Conservation (phyloP, 2,113 vertebrate species). For the Dasyornis broadbenti region DNA sequence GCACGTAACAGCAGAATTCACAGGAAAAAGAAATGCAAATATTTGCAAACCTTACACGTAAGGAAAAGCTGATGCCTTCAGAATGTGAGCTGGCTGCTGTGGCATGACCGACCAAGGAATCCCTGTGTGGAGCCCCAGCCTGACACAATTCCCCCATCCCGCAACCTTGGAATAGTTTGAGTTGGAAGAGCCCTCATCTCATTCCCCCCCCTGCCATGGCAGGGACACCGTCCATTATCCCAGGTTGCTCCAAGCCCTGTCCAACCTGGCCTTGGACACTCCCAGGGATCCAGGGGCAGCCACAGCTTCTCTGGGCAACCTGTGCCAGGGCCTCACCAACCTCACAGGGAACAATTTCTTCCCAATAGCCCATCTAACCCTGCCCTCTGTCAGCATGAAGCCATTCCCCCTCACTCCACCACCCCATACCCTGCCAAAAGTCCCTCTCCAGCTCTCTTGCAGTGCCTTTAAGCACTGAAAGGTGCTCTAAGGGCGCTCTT, state of each 20-base stretch:
- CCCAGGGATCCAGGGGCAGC: not conserved
- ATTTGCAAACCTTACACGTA: not conserved
- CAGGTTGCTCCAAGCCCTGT: not conserved
- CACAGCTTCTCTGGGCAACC: not conserved
- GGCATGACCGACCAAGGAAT: not conserved
- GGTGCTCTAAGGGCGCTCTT: fast-evolving
- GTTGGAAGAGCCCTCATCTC: not conserved
- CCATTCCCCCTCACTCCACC: not conserved
- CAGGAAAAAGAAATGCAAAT: not conserved
- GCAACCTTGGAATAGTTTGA: not conserved
- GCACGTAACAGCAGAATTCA: not conserved
- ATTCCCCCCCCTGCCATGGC: not conserved
- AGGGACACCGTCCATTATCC: not conserved
- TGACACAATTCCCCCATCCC: not conserved
- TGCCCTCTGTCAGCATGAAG: not conserved
- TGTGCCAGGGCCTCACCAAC: not conserved
- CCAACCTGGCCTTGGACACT: not conserved
- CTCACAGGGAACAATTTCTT: not conserved
- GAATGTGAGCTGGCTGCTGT: fast-evolving
- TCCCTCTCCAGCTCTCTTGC: not conserved
- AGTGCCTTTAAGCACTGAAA: not conserved
- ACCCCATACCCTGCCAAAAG: not conserved
- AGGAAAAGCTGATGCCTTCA: not conserved
- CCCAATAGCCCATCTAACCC: not conserved
- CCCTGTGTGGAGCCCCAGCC: not conserved